Base-by-base conservation (phyloP, 2,113 vertebrate species). In the Tetrax tetrax region DNA sequence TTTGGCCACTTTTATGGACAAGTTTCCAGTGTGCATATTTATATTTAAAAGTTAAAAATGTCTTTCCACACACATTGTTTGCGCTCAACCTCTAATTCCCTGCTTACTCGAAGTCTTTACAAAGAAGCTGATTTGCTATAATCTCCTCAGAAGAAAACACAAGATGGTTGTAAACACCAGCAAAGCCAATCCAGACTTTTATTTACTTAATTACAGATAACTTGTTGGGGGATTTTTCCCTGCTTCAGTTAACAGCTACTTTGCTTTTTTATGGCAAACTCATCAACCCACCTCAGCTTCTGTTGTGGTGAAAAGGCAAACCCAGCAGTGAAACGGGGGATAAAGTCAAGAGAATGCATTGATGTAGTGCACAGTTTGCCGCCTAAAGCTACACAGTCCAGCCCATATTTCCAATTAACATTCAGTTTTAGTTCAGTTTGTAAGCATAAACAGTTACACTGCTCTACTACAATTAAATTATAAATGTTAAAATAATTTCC, bases 201-300 rank as follows among this genome's bases (percentile, higher is more conserved):
- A 61, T 83, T 93, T 83, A 60, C 38, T 64, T 96, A 85, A 74
- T 94, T 81, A 77, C 56, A 87, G 74, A 66, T 83, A 95, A 92
- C 24, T 85, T 90, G 88, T 74, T 66, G 61, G 91, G 45, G 47
- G 61, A 95, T 91, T 95, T 95, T 79, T 84, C 80, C 74, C 77
- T 79, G 35, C 53, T 89, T 92, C 60, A 53, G 24, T 79, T 90
- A 93, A 65, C 65, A 95, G 74, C 53, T 87, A 74, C 64, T 87
- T 69, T 91, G 33, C 23, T 84, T 87, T 82, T 86, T 65, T 75
- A 38, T 3, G 6, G 61, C 43, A 79, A 95, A 87, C 31, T 79
- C 70, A 71, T 82, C 80, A 69, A 43, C 35, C 25, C 25, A n/a
- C 60, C 80, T 81, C 64, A 19, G 31, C 53, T 83, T 92, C 37